These are phyloP conservation scores for Crotalus helleri DNA, from an alignment of 2,113 vertebrate species.

Conservation along the genomic window DNA sequence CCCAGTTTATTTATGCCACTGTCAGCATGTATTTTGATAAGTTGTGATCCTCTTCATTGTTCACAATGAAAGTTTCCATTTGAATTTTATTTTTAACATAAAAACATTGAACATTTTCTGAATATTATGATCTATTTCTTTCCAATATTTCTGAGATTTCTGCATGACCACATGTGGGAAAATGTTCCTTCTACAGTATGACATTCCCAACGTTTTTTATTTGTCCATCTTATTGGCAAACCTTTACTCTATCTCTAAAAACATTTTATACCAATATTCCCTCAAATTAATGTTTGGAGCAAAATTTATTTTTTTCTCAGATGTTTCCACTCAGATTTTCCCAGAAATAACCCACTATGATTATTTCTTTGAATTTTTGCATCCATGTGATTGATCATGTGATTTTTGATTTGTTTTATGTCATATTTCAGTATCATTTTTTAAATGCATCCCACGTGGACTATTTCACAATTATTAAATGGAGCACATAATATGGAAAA, in stretches of 20 bases:
- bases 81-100: not conserved
- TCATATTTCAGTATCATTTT: not conserved
- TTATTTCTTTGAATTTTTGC: not conserved
- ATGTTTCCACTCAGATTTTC: not conserved
- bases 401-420: not conserved
- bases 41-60: not conserved
- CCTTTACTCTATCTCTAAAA: not conserved
- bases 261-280: not conserved
- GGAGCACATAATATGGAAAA: not conserved
- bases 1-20: not conserved
- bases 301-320: not conserved
- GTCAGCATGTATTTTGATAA: not conserved
- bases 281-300: not conserved
- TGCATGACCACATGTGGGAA: not conserved
- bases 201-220: not conserved
- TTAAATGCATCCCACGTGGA: not conserved
- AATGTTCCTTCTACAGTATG: not conserved
- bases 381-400: not conserved
- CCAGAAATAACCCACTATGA: not conserved
- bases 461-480: not conserved
- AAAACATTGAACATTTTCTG: not conserved
- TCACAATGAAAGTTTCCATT: not conserved
- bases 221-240: not conserved
- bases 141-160: not conserved
- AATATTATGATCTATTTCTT: not conserved